Base-by-base conservation (phyloP, 2,888 invertebrate genomes). In the Serrognathus titanus region DNA sequence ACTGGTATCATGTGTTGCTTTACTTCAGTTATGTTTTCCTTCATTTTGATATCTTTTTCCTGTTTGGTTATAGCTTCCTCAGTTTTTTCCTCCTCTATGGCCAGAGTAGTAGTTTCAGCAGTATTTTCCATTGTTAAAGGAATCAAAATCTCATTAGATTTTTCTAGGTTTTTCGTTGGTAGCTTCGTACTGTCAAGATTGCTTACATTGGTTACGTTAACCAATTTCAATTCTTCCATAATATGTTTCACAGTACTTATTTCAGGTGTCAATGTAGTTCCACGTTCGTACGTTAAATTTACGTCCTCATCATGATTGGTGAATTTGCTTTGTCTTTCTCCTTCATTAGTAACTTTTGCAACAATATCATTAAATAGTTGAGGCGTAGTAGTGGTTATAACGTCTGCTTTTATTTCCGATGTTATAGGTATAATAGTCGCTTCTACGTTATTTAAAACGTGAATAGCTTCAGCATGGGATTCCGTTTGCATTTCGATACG, bases 321-420 rank as follows among this genome's bases (percentile, higher is more conserved):
- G 11, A 48, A 51, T 35, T 48, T 48, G 38, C 31, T 31, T 2
- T 24, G 46, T 10, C 36, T 13, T 12, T 46, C 38, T 37, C 49
- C 31, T 36, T 37, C 13, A 12, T 7, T n/a, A 73, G 66, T 10
- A 69, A 57, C 68, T 77, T 78, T 55, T 79, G 80, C 65, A 80
- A 77, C 59, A 77, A 80, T 47, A 78, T 73, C 48, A 39, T 50
- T 48, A 31, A 45, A 16, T n/a, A 20, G 8, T 49, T 36, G 31
- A 48, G 53, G 54, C 56, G 56, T 52, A 38, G 58, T 55, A 16
- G 52, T 57, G n/a, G 55, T 31, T 31, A 3, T 43, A 24, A 62
- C 59, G 50, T 65, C 53, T 53, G 57, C 40, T 45, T 54, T 51
- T 11, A 37, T 31, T 52, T 50, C 58, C 39, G 39, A 43, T 24